Percentiles rank a stretch among this genome's conserved stretches.
Conservation (phyloP, 2,888 invertebrate genomes). For the Zeuzera pyrina region DNA sequence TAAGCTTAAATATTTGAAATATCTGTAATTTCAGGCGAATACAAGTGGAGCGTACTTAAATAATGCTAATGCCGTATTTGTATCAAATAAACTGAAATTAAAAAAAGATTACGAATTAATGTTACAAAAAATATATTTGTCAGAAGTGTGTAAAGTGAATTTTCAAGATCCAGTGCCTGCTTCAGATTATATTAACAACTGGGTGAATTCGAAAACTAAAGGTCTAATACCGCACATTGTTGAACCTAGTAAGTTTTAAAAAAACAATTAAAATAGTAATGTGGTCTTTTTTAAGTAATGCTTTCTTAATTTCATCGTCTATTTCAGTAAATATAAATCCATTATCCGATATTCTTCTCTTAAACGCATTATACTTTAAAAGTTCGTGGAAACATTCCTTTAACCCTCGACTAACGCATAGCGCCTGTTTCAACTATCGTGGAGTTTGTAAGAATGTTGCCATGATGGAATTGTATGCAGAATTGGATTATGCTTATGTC, state of each 20-base stretch:
- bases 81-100: conserved; percentile 47
- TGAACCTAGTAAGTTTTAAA: conserved; percentile 63
- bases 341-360: conserved; percentile 66
- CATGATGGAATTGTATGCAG: conserved; percentile 75
- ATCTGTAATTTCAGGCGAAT: conserved; percentile 32
- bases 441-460: conserved; percentile 57
- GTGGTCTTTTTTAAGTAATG: not conserved
- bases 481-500: conserved; percentile 72
- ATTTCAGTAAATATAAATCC: conserved; percentile 60
- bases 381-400: conserved; percentile 75
- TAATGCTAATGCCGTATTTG: conserved; percentile 64
- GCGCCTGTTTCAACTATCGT: conserved; percentile 67
- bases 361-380: conserved; percentile 79
- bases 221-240: conserved; percentile 71
- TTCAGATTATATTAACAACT: conserved; percentile 69
- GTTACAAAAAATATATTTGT: conserved; percentile 59
- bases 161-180: conserved; percentile 55
- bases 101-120: conserved; percentile 51
- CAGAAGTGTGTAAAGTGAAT: conserved; percentile 61
- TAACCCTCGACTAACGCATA: conserved; percentile 54
- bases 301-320: too few species aligned
- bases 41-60: conserved; percentile 37
- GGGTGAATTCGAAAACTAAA: conserved; percentile 71
- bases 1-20: too few species aligned
- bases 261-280: conserved; percentile 2